These are phyloP conservation scores for Albula glossodonta DNA, from an alignment of 2,113 vertebrate genomes.

Conservation along the genomic window DNA sequence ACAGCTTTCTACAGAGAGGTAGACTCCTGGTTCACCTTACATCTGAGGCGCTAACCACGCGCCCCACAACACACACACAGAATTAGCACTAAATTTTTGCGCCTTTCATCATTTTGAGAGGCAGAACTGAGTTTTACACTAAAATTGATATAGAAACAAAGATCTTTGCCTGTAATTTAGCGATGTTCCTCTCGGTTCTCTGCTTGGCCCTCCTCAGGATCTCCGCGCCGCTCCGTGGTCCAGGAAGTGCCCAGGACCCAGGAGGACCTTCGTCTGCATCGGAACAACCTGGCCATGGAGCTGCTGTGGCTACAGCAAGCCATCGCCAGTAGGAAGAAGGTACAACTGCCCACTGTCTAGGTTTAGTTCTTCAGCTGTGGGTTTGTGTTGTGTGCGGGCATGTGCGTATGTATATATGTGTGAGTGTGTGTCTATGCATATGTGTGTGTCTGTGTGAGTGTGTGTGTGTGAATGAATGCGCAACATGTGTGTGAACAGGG, in stretches of 20 bases:
- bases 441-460: background rate
- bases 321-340: slow-evolving; percentile 89
- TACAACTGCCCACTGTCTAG: slow-evolving; percentile 46
- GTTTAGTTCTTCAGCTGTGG: no score
- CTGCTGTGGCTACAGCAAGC: slow-evolving; percentile 94
- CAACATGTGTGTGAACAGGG: no score
- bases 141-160: no score
- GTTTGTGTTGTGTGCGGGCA: no score
- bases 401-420: no score
- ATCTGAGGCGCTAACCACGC: no score
- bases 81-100: no score
- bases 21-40: background rate
- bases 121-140: no score
- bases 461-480: no score
- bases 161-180: background rate
- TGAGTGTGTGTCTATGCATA: no score
- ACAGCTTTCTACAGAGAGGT: slow-evolving; percentile 46
- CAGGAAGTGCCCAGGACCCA: slow-evolving; percentile 54
- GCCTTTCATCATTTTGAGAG: no score
- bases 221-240: slow-evolving; percentile 27
- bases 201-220: slow-evolving; percentile 43
- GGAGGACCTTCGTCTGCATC: slow-evolving; percentile 66
- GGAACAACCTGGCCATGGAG: slow-evolving; percentile 86
- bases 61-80: no score
- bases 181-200: background rate